Percentiles rank a stretch among this genome's conserved stretches.
These are phyloP conservation scores for Acanthopagrus latus DNA, from an alignment of 2,797 vertebrate species.

Conservation along the genomic window DNA sequence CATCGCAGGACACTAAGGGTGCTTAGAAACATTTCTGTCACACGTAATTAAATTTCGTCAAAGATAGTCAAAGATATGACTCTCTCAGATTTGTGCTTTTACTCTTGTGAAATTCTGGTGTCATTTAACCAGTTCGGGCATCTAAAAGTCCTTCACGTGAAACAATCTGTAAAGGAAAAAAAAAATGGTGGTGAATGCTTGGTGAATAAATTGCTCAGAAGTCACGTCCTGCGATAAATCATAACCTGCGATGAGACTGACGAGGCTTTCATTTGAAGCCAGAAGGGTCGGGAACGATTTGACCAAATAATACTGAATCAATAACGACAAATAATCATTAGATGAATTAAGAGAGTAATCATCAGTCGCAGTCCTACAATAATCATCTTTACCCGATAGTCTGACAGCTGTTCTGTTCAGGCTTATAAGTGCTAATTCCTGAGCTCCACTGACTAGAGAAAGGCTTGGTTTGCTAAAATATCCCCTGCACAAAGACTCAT, in stretches of 20 bases:
- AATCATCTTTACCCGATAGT: constrained; percentile 3
- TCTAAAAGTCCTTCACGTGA: neutral
- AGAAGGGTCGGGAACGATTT: constrained; percentile 2
- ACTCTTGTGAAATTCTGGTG: neutral
- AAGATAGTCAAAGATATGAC: too few species aligned
- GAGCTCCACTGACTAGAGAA: constrained; percentile 4
- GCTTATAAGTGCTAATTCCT: constrained; percentile 11
- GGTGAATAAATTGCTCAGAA: neutral
- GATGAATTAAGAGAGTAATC: constrained; percentile 14
- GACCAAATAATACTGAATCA: constrained; percentile 29
- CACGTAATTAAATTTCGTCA: neutral
- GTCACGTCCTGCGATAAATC: neutral
- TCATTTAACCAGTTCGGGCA: too few species aligned
- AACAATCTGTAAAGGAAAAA: neutral
- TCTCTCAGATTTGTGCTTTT: neutral
- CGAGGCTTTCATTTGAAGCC: neutral
- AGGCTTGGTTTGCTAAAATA: constrained; percentile 21
- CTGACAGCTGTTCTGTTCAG: constrained; percentile 25
- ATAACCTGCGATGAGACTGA: neutral
- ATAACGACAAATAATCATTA: constrained; percentile 21
- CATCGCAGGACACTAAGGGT: too few species aligned
- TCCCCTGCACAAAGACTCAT: constrained; percentile 13
- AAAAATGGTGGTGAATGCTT: too few species aligned
- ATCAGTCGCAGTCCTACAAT: neutral
- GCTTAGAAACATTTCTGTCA: neutral